A percentile compares a stretch with the other conserved stretches of the same genome.
phyloP scores from a whole-genome alignment of 2,888 invertebrate species.

The Eledona agricola region DNA sequence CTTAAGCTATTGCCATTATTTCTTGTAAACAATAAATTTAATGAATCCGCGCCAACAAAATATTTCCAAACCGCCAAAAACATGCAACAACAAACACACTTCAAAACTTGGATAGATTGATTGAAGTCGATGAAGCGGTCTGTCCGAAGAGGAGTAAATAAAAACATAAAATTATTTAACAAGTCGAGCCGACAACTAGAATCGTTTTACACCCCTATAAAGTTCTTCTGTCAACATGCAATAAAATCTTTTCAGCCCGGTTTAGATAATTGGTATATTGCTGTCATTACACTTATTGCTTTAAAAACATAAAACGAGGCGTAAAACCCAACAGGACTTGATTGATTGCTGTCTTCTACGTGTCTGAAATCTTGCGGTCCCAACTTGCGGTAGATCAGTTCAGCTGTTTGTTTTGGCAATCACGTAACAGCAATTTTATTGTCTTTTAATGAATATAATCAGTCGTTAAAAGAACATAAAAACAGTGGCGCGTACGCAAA shows the following conservation, averaged over 20 bases:
- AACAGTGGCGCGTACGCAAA: slow-evolving; percentile 14
- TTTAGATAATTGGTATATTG: slow-evolving; percentile 40
- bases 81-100: neutral
- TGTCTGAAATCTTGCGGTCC: slow-evolving; percentile 17
- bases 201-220: slow-evolving; percentile 42
- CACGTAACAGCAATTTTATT: slow-evolving; percentile 43
- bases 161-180: slow-evolving; percentile 36
- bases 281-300: slow-evolving; percentile 32
- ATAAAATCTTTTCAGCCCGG: slow-evolving; percentile 38
- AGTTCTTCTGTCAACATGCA: slow-evolving; percentile 41
- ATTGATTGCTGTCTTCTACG: slow-evolving; percentile 21
- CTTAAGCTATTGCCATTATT: too few species aligned
- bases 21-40: slow-evolving; percentile 7
- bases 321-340: slow-evolving; percentile 12
- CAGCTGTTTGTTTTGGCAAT: slow-evolving; percentile 48
- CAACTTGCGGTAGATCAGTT: slow-evolving; percentile 28
- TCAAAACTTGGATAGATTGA: too few species aligned
- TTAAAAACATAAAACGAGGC: slow-evolving; percentile 26
- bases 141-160: too few species aligned
- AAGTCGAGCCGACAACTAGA: slow-evolving; percentile 36
- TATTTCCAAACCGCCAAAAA: neutral
- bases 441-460: slow-evolving; percentile 48
- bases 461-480: slow-evolving; percentile 44
- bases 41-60: slow-evolving; percentile 1
- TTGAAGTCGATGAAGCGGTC: too few species aligned